Percentiles rank a stretch among this genome's conserved stretches.
Conservation (phyloP, 2,797 vertebrate species). For the Sebastes dallii region DNA sequence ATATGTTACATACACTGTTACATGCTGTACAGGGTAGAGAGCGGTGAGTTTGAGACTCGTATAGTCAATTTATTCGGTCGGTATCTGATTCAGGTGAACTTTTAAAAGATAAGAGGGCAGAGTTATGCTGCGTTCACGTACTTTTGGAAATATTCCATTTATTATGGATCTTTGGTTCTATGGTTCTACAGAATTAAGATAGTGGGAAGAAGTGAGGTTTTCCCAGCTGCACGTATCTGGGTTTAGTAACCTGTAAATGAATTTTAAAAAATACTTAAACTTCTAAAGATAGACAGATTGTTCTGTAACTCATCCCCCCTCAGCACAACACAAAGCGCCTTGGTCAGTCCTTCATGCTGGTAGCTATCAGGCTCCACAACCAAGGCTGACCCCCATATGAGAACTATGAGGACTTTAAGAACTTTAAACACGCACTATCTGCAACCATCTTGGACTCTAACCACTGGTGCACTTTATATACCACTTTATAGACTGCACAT, state of each 20-base stretch:
- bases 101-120: not conserved
- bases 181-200: not conserved
- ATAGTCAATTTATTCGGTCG: not conserved
- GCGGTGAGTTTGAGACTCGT: not conserved
- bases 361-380: no score
- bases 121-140: conserved; percentile 16
- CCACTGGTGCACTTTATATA: no score
- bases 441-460: no score
- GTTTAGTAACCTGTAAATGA: not conserved
- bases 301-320: no score
- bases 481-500: no score
- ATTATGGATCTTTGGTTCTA: not conserved
- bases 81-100: not conserved
- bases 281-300: not conserved
- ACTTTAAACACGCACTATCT: no score
- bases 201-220: not conserved
- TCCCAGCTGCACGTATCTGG: not conserved
- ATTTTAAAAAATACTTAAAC: not conserved
- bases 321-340: no score
- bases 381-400: no score
- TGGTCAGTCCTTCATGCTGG: no score
- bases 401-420: no score
- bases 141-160: not conserved
- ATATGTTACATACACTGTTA: not conserved
- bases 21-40: not conserved